Conservation (phyloP, 53 echinoderm and acorn worm genomes). For the Apostichopus leukothele region DNA sequence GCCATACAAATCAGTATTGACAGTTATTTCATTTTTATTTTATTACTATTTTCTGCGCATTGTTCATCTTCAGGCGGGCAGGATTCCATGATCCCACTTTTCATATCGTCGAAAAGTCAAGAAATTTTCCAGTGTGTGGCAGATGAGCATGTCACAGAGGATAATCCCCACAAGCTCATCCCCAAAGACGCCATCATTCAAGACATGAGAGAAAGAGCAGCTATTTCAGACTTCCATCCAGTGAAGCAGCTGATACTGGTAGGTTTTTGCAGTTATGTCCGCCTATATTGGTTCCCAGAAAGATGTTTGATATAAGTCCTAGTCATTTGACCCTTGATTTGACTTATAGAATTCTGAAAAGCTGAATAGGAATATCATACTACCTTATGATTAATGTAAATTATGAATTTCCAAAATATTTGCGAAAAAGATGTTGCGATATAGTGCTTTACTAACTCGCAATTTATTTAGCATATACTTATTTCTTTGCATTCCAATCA, state of each 20-base stretch:
- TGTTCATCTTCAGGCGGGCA: background rate
- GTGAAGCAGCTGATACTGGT: constrained; percentile 89
- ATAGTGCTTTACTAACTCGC: no score
- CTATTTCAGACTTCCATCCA: constrained; percentile 88
- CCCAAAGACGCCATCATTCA: constrained; percentile 80
- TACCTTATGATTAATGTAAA: no score
- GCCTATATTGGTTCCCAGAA: no score
- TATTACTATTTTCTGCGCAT: background rate
- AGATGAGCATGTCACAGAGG: constrained; percentile 83
- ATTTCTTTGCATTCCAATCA: no score
- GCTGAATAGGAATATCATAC: no score
- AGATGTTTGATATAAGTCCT: no score
- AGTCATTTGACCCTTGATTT: no score
- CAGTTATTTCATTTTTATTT: background rate
- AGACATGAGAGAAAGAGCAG: constrained; percentile 93
- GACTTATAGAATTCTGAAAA: no score
- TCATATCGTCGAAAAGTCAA: constrained; percentile 85
- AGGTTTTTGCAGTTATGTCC: background rate
- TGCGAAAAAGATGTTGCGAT: no score
- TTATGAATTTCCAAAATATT: no score
- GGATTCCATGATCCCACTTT: constrained; percentile 59
- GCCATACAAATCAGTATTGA: no score
- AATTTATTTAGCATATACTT: no score
- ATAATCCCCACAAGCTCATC: constrained; percentile 78
- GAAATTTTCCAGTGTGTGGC: constrained; percentile 79